phyloP scores from a whole-genome alignment of 2,888 invertebrate genomes.

The Drosophila seclusa region DNA sequence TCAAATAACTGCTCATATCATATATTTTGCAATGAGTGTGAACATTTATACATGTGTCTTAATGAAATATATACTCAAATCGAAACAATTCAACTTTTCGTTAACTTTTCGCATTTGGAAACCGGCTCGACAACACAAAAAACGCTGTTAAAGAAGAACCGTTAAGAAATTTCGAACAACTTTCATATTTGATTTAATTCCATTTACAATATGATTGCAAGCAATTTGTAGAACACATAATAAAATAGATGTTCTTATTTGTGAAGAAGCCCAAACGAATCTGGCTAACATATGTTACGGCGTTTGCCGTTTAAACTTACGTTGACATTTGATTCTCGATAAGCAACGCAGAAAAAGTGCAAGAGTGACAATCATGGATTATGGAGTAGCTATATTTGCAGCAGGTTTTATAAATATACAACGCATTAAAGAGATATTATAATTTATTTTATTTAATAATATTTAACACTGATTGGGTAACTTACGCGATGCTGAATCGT shows the following conservation, averaged over 20 bases:
- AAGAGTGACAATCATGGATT: slow-evolving; percentile 11
- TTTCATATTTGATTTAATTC: slow-evolving; percentile 2
- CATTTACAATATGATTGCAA: slow-evolving; percentile 27
- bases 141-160: slow-evolving; percentile 32
- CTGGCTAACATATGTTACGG: slow-evolving; percentile 22
- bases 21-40: slow-evolving; percentile 48
- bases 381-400: slow-evolving; percentile 6
- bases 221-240: slow-evolving; percentile 11
- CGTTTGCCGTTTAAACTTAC: slow-evolving; percentile 39
- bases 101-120: slow-evolving; percentile 40
- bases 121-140: slow-evolving; percentile 57
- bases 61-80: slow-evolving; percentile 25
- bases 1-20: slow-evolving; percentile 17
- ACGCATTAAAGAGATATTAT: neutral
- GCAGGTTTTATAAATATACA: slow-evolving; percentile 1
- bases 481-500: neutral
- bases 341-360: slow-evolving; percentile 19
- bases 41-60: slow-evolving; percentile 24
- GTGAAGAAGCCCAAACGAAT: slow-evolving; percentile 29
- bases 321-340: slow-evolving; percentile 32
- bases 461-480: neutral
- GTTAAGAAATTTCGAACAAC: slow-evolving; percentile 49
- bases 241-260: slow-evolving; percentile 17
- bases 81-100: slow-evolving; percentile 29
- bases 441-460: neutral